Conservation (phyloP, 2,113 vertebrate species). For the Echinops telfairi region DNA sequence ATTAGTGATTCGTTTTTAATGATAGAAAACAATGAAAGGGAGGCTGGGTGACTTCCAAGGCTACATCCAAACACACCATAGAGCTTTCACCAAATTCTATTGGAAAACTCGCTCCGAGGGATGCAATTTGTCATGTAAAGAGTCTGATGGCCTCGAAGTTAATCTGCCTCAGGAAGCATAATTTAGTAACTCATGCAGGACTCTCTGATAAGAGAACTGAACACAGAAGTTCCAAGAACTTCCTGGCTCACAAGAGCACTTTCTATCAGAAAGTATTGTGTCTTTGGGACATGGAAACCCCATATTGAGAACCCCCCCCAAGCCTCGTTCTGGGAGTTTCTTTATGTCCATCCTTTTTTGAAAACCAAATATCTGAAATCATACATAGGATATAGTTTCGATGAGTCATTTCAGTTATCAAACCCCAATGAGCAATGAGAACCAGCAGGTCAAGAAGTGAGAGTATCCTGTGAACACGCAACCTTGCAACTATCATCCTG, state of each 20-base stretch:
- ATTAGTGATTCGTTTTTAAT: neutral
- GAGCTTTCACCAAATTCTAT: neutral
- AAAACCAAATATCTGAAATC: neutral
- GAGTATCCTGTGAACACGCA: neutral
- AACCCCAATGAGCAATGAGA: neutral
- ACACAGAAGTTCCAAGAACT: neutral
- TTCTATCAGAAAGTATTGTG: neutral
- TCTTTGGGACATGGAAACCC: neutral
- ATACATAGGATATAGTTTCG: neutral
- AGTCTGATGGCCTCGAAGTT: neutral
- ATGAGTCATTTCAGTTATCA: neutral
- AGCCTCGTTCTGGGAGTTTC: neutral
- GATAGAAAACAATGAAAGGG: neutral
- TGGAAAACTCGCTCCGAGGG: neutral
- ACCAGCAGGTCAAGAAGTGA: neutral
- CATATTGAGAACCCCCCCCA: neutral
- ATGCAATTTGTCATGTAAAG: neutral
- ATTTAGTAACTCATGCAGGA: neutral
- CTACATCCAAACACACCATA: neutral
- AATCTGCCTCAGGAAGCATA: too few relatives aligned
- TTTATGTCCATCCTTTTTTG: neutral
- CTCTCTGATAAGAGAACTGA: neutral
- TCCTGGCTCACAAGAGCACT: neutral
- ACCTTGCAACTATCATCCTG: neutral
- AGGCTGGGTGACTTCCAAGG: neutral